Conservation (phyloP, 2,113 vertebrate species). For the Rissa tridactyla region DNA sequence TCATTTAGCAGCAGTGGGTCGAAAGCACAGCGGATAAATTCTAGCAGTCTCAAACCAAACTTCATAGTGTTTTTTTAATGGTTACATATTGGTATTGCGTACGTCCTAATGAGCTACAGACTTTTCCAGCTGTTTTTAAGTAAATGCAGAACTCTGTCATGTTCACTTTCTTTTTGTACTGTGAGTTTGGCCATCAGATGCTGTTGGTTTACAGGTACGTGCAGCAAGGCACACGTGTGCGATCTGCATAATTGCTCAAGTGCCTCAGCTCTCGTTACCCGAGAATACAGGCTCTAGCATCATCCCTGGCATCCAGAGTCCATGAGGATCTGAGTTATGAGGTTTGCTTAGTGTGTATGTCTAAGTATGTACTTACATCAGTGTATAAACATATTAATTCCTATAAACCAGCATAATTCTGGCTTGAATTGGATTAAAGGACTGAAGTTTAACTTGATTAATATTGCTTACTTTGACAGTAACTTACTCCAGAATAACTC, state of each 20-base stretch:
- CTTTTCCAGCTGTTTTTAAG: neutral
- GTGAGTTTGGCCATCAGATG: neutral
- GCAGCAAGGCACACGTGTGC: neutral
- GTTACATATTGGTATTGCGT: neutral
- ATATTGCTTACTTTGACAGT: slow-evolving; percentile 4
- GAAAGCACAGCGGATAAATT: accelerated
- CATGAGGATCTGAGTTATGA: neutral
- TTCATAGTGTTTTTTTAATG: neutral
- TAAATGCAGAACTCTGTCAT: neutral
- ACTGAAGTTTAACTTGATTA: neutral
- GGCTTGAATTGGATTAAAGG: neutral
- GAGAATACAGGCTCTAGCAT: neutral
- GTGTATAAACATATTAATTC: slow-evolving; percentile 1
- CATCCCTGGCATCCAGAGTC: neutral
- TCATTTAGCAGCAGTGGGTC: neutral
- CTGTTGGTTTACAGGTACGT: neutral
- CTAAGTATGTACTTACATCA: neutral
- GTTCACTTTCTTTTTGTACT: neutral
- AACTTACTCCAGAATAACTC: neutral
- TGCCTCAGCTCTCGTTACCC: neutral
- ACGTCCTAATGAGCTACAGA: neutral
- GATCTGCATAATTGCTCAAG: neutral
- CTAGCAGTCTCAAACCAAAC: neutral
- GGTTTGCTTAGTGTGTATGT: neutral
- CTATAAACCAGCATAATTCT: neutral